These are phyloP conservation scores for Hystrix cristata DNA, from an alignment of 2,113 vertebrate genomes.

Conservation along the genomic window DNA sequence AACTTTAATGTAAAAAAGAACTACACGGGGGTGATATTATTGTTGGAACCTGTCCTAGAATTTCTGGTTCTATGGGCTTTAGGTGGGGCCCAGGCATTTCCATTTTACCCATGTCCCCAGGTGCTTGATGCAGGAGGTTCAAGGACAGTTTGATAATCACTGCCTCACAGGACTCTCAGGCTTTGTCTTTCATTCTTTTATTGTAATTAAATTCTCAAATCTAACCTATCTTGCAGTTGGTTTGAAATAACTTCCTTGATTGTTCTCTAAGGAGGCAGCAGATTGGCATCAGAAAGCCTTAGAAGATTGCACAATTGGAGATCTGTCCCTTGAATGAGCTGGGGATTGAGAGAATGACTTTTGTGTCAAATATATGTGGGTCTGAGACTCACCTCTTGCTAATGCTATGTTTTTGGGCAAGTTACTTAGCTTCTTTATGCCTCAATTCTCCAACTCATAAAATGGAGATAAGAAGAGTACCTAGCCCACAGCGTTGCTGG, in stretches of 20 bases:
- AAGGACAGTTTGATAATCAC: neutral
- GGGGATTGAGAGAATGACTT: neutral
- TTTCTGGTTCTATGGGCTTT: neutral
- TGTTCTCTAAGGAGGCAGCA: neutral
- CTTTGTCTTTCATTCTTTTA: conserved; percentile 5
- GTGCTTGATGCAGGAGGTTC: neutral
- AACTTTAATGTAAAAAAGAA: neutral
- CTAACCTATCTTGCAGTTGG: neutral
- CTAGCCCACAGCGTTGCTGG: neutral
- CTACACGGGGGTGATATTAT: neutral
- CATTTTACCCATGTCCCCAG: neutral
- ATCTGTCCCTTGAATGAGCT: neutral
- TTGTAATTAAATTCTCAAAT: neutral
- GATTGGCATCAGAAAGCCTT: neutral
- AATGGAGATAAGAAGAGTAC: neutral
- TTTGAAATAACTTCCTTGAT: neutral
- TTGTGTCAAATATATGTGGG: neutral
- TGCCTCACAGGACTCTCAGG: neutral
- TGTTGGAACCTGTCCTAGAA: neutral
- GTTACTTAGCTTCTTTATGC: neutral
- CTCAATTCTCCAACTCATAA: conserved; percentile 1
- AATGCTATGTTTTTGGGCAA: neutral
- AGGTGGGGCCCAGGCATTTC: neutral
- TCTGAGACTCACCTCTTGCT: neutral
- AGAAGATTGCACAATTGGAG: conserved; percentile 2